Evolutionary conservation across 2,797 vertebrate species (phyloP).

Genomic region (Ptychadena robeensis): DNA sequence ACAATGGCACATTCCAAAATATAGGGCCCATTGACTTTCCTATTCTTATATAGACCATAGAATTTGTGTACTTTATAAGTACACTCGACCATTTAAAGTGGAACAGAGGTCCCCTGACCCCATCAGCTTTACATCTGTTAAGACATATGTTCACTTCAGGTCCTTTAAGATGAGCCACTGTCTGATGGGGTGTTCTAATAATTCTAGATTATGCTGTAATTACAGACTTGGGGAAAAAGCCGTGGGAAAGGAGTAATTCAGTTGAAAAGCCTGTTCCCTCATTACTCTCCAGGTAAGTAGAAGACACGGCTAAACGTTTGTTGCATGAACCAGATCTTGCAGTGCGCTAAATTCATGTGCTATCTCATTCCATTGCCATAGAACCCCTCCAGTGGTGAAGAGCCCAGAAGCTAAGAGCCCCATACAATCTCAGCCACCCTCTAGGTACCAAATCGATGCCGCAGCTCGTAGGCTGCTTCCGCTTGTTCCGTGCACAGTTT

Average conservation of each 20-base stretch:
- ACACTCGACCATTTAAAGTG: no score
- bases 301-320: fast-evolving
- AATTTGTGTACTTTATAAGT: no score
- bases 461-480: conserved; percentile 62
- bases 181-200: not conserved
- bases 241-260: conserved; percentile 97
- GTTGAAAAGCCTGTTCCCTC: conserved; percentile 89
- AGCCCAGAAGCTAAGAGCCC: conserved; percentile 83
- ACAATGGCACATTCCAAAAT: no score
- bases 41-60: no score
- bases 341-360: conserved; percentile 68
- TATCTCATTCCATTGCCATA: conserved; percentile 77
- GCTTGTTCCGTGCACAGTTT: conserved; percentile 65
- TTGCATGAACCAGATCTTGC: conserved; percentile 50
- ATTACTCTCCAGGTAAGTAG: conserved; percentile 89
- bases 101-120: no score
- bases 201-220: conserved; percentile 4
- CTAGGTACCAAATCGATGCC: conserved; percentile 74
- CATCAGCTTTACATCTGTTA: no score
- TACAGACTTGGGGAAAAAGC: conserved; percentile 92
- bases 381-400: conserved; percentile 79
- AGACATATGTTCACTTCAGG: no score
- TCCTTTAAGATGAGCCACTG: not conserved
- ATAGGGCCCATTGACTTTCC: no score
- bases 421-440: conserved; percentile 78